Evolutionary conservation across 1,140 invertebrate species (phyloP).

Genomic region (Bombus haemorrhoidalis): DNA sequence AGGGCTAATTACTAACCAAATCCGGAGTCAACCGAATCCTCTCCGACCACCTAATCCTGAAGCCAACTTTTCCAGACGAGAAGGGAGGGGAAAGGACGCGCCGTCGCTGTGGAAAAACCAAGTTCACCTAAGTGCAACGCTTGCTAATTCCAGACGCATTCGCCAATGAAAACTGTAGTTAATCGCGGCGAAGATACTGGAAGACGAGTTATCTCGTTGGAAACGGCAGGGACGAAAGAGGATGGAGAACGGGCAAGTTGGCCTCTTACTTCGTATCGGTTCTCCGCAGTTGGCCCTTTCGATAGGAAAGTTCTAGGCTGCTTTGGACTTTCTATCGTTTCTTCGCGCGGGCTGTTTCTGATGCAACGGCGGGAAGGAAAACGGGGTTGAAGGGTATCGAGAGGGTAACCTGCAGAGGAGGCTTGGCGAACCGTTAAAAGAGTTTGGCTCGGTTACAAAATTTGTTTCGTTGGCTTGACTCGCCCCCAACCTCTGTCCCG

Average conservation of each 20-base stretch:
- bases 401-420: conserved; percentile 27
- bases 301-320: conserved; percentile 72
- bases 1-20: conserved; percentile 36
- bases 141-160: conserved; percentile 53
- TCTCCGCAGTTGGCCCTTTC: conserved; percentile 63
- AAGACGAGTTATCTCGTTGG: not conserved
- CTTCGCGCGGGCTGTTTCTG: conserved; percentile 28
- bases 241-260: conserved; percentile 59
- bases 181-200: conserved; percentile 51
- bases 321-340: conserved; percentile 53
- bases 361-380: not conserved
- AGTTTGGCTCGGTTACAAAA: conserved; percentile 75
- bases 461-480: conserved; percentile 60
- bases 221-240: not conserved
- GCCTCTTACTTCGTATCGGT: conserved; percentile 63
- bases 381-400: not conserved
- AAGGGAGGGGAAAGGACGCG: not conserved
- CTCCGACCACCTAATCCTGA: not conserved
- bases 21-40: conserved; percentile 13
- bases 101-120: conserved; percentile 9
- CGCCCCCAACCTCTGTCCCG: conserved; percentile 18
- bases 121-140: conserved; percentile 28
- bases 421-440: conserved; percentile 70
- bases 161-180: conserved; percentile 53
- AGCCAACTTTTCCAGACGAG: not conserved